A percentile compares a stretch with the other conserved stretches of the same genome.
phyloP scores from a whole-genome alignment of 2,797 vertebrate species.

The Sarcophilus harrisii region DNA sequence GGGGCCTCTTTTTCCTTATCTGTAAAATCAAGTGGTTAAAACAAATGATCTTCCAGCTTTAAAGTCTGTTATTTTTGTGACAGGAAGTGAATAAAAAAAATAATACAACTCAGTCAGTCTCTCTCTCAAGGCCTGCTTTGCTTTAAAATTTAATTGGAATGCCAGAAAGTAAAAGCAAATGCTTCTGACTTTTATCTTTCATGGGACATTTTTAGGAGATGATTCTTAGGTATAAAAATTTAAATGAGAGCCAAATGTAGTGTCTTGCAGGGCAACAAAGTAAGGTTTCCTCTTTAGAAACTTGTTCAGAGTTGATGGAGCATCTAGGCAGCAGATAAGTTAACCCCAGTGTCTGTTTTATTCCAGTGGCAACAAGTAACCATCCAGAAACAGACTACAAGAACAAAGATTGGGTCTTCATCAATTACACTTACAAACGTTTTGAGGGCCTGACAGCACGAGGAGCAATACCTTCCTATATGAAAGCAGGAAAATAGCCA shows the following conservation, averaged over 20 bases:
- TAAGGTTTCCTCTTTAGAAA: neutral
- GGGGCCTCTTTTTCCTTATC: neutral
- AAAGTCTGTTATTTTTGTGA: neutral
- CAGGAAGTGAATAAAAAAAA: neutral
- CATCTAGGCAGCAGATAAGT: neutral
- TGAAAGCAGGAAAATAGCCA: conserved; percentile 93
- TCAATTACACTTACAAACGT: conserved; percentile 99
- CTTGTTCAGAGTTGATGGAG: neutral
- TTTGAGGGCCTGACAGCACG: conserved; percentile 97
- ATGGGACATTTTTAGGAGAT: neutral
- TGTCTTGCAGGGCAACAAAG: neutral
- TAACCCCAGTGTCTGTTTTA: conserved; percentile 39
- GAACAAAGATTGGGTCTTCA: conserved; percentile 99
- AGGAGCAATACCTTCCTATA: conserved; percentile 97
- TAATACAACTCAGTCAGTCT: neutral
- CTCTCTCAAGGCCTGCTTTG: neutral
- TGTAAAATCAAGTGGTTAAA: neutral
- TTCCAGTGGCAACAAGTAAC: conserved; percentile 88
- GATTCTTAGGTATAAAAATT: neutral
- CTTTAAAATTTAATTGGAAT: neutral
- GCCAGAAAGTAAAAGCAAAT: neutral
- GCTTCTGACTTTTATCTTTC: neutral
- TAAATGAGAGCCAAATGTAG: neutral
- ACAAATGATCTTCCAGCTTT: neutral
- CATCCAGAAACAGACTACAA: conserved; percentile 96